phyloP scores from a whole-genome alignment of 2,113 vertebrate species.

The Andinoacara biseriatus region DNA sequence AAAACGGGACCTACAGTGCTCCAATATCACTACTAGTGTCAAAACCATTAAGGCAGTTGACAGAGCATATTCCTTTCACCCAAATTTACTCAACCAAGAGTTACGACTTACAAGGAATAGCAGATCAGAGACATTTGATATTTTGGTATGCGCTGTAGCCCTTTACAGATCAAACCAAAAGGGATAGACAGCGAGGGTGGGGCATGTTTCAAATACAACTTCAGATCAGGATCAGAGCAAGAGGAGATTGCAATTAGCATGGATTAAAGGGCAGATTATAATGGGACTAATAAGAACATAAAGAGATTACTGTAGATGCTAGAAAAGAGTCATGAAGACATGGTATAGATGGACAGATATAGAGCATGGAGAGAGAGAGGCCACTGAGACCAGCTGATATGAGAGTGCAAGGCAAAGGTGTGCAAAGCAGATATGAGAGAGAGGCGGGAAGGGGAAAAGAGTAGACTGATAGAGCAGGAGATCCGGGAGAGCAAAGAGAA shows the following conservation, averaged over 20 bases:
- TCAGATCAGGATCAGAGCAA: constrained; percentile 57
- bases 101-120: constrained; percentile 20
- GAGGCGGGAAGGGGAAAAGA: neutral
- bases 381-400: constrained; percentile 42
- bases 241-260: constrained; percentile 58
- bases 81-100: constrained; percentile 6
- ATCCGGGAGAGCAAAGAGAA: constrained; percentile 33
- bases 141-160: constrained; percentile 38
- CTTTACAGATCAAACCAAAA: constrained; percentile 44
- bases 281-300: constrained; percentile 59
- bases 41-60: neutral
- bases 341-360: constrained; percentile 42
- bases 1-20: neutral
- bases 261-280: constrained; percentile 69
- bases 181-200: constrained; percentile 3
- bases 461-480: constrained; percentile 29
- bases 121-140: constrained; percentile 15
- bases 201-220: constrained; percentile 50
- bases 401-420: constrained; percentile 46
- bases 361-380: neutral
- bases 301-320: constrained; percentile 59
- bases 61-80: neutral
- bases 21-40: neutral
- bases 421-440: constrained; percentile 41
- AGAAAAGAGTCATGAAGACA: constrained; percentile 40